A percentile compares a stretch with the other conserved stretches of the same genome.
Conservation (phyloP, 2,113 vertebrate genomes). For the Okapia johnstoni region DNA sequence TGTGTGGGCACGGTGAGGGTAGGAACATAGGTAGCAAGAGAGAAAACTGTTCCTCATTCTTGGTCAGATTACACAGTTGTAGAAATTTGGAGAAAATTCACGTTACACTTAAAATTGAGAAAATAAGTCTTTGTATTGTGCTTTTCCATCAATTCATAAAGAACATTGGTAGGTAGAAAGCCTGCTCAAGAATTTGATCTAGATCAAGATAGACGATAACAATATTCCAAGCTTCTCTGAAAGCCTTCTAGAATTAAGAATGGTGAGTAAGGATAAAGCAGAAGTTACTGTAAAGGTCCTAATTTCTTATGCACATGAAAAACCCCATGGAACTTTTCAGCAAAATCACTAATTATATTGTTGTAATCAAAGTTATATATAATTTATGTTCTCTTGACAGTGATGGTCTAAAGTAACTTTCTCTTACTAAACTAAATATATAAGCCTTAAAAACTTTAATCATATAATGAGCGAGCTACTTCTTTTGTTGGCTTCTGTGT, state of each 20-base stretch:
- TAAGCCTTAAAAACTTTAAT: not conserved
- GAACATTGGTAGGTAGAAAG: not conserved
- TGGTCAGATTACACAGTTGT: not conserved
- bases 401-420: not conserved
- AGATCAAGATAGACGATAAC: not conserved
- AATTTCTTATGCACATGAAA: not conserved
- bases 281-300: not conserved
- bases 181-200: not conserved
- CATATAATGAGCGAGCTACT: not conserved
- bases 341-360: slow-evolving; percentile 27
- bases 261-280: not conserved
- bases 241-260: not conserved
- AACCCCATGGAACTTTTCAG: not conserved
- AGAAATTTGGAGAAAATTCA: not conserved
- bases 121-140: not conserved
- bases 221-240: not conserved
- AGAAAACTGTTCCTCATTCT: not conserved
- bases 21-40: not conserved
- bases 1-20: too few species aligned
- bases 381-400: slow-evolving; percentile 3
- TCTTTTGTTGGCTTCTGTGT: not conserved
- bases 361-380: not conserved
- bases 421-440: not conserved
- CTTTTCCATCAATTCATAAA: not conserved
- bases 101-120: not conserved